phyloP scores from a whole-genome alignment of 2,888 invertebrate species.

The Smittia sp. region DNA sequence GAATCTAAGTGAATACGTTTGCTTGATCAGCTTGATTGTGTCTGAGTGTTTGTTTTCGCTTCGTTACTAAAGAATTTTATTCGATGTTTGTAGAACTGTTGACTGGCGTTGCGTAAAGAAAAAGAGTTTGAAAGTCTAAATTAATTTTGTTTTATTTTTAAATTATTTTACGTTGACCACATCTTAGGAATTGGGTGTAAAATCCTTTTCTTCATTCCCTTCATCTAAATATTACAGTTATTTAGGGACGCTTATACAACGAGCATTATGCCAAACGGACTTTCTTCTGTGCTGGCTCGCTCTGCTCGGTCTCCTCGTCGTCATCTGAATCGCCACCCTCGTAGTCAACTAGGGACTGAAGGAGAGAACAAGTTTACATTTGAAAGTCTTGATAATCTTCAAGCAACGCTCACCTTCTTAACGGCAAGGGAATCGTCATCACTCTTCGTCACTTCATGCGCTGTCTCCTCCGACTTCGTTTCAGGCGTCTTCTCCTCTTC shows the following conservation, averaged over 20 bases:
- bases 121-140: neutral
- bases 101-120: too few relatives aligned
- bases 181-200: neutral
- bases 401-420: constrained; percentile 53
- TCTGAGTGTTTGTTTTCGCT: too few relatives aligned
- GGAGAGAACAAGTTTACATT: constrained; percentile 41
- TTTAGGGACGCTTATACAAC: neutral
- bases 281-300: constrained; percentile 52
- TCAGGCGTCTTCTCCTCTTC: neutral
- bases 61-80: neutral
- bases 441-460: neutral
- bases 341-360: constrained; percentile 90
- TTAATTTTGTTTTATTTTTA: constrained; percentile 14
- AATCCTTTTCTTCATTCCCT: neutral
- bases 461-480: neutral
- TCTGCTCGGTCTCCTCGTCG: constrained; percentile 66
- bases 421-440: constrained; percentile 45
- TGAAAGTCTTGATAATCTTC: neutral
- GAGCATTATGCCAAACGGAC: constrained; percentile 53
- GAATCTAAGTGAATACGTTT: too few relatives aligned
- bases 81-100: neutral
- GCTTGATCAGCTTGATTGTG: too few relatives aligned
- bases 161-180: constrained; percentile 28
- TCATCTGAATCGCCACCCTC: constrained; percentile 97
- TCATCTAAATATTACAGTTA: constrained; percentile 12